Base-by-base conservation (phyloP, 2,888 invertebrate species). In the Coremacera marginata region DNA sequence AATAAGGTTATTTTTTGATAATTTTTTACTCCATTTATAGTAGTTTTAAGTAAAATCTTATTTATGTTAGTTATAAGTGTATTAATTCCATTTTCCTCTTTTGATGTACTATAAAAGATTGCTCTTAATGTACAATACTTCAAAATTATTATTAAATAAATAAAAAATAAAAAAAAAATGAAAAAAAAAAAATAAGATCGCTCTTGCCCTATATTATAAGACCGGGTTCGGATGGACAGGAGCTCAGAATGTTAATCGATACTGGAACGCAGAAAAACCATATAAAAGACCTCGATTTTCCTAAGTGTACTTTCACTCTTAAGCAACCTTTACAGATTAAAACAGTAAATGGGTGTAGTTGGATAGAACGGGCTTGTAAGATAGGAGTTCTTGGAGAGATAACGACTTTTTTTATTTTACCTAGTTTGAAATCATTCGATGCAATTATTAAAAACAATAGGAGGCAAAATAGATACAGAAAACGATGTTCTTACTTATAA, bases 321-420 rank as follows among this genome's bases (percentile, higher is more conserved):
- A 51, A 67, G n/a, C 31, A 34, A 22, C 63, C 63, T 9, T 70
- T 76, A 63, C 51, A 63, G 11, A 37, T 62, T 27, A 70, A 70
- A 55, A 80, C 79, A 11, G 76, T 76, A 22, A 31, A 31, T 31
- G 31, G 31, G 31, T 70, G 71, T 31, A 31, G 31, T 31, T 31
- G 3, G 31, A 31, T 31, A 31, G 31, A 31, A 31, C 31, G n/a
- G n/a, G n/a, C 14, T 3, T 51, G 51, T 51, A 51, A n/a, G n/a
- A 68, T 72, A 57, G 77, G 49, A 49, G 77, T 77, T 37, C 27
- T 72, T 14, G 52, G n/a, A 60, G n/a, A 60, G 19, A 72, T 55
- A 5, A 31, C 71, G 34, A 71, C 51, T 3, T 51, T 51, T 16
- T 51, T 51, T 51, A 16, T 51, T 19, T 34, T 73, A 19, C 51